phyloP scores from a whole-genome alignment of 2,888 invertebrate species.

The Hydraecia micacea region DNA sequence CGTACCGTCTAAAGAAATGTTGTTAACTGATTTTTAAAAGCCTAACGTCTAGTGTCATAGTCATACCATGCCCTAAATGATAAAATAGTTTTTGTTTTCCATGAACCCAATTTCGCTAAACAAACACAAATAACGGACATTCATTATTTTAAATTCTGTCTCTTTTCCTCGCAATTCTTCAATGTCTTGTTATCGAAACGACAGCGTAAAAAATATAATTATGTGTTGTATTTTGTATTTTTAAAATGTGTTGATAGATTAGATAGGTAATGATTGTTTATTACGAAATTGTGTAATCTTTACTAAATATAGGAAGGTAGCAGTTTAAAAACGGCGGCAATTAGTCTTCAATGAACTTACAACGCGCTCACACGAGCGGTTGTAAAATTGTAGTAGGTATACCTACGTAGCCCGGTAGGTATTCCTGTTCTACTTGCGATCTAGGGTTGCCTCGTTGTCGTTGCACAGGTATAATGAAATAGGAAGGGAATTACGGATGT shows the following conservation, averaged over 20 bases:
- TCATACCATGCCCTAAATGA: neutral
- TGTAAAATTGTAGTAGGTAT: conserved; percentile 51
- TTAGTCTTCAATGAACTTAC: conserved; percentile 77
- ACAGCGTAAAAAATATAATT: conserved; percentile 71
- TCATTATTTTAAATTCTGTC: conserved; percentile 71
- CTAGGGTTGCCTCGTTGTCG: conserved; percentile 33
- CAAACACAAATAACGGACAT: conserved; percentile 62
- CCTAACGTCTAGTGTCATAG: neutral
- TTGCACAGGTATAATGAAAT: neutral
- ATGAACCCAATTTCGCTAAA: conserved; percentile 35
- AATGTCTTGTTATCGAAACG: conserved; percentile 70
- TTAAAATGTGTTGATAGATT: conserved; percentile 32
- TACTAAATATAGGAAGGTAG: neutral
- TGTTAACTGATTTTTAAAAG: neutral
- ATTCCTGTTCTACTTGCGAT: conserved; percentile 43
- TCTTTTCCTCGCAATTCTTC: conserved; percentile 69
- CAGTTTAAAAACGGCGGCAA: conserved; percentile 73
- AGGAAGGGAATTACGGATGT: neutral
- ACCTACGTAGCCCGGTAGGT: conserved; percentile 11
- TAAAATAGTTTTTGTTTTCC: conserved; percentile 24
- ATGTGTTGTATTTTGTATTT: conserved; percentile 48
- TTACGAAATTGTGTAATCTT: neutral
- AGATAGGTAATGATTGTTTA: conserved; percentile 30
- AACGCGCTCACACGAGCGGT: conserved; percentile 42
- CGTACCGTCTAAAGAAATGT: neutral